A percentile compares a stretch with the other conserved stretches of the same genome.
Evolutionary conservation across 2,888 invertebrate genomes (phyloP).

Genomic region (Lysandra bellargus): DNA sequence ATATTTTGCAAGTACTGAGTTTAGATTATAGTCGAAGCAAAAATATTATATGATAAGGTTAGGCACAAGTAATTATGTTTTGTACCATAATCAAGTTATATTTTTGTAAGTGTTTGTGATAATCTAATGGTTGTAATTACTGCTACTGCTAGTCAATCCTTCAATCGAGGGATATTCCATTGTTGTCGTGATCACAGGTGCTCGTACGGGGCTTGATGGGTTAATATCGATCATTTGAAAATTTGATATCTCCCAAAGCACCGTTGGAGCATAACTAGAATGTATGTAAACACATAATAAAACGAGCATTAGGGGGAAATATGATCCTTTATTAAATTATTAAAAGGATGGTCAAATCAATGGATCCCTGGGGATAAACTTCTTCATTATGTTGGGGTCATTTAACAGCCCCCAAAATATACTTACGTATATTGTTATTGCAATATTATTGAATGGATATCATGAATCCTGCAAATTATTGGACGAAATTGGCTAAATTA

Average conservation of each 20-base stretch:
- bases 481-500: neutral
- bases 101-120: neutral
- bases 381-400: constrained; percentile 65
- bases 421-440: constrained; percentile 48
- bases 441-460: neutral
- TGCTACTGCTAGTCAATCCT: neutral
- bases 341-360: constrained; percentile 67
- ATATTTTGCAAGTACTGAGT: neutral
- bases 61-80: neutral
- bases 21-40: neutral
- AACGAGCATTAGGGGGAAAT: constrained; percentile 36
- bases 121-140: neutral
- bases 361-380: constrained; percentile 62
- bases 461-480: neutral
- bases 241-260: constrained; percentile 14
- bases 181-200: too few relatives aligned
- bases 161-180: too few relatives aligned
- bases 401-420: constrained; percentile 68
- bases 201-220: too few relatives aligned
- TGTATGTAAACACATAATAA: constrained; percentile 36
- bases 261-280: constrained; percentile 5
- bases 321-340: constrained; percentile 60
- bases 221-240: constrained; percentile 1
- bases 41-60: neutral
- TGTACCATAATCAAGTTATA: too few relatives aligned